Evolutionary conservation across 2,797 vertebrate genomes (phyloP).

Genomic region (Pelochelys cantorii): DNA sequence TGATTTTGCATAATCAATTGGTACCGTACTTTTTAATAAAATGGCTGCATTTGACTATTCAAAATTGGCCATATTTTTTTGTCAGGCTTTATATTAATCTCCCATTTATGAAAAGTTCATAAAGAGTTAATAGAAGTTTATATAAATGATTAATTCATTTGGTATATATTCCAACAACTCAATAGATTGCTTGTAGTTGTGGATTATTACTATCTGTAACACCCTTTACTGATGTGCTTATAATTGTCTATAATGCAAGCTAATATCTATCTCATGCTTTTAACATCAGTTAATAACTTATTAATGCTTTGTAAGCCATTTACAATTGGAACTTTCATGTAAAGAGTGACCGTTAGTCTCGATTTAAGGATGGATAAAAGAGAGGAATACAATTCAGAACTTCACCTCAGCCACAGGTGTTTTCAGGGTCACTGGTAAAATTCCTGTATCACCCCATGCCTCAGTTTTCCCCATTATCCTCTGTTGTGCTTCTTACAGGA

Average conservation of each 20-base stretch:
- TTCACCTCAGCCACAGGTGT: not conserved
- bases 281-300: not conserved
- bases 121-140: not conserved
- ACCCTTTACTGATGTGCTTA: rapidly evolving
- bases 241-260: rapidly evolving
- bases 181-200: rapidly evolving
- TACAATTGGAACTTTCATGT: not conserved
- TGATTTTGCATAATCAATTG: slow-evolving; percentile 77
- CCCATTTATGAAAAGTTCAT: rapidly evolving
- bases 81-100: not conserved
- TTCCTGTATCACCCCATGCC: too few relatives aligned
- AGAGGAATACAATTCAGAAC: not conserved
- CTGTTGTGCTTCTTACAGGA: not conserved
- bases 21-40: slow-evolving; percentile 43
- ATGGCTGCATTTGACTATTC: not conserved
- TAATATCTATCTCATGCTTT: not conserved
- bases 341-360: too few relatives aligned
- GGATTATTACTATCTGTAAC: not conserved
- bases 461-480: too few relatives aligned
- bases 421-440: not conserved
- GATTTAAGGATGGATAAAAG: not conserved
- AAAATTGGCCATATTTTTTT: not conserved
- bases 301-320: not conserved
- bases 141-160: not conserved
- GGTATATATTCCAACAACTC: not conserved